Evolutionary conservation across 2,113 vertebrate genomes (phyloP).

Genomic region (Malurus cyaneus): DNA sequence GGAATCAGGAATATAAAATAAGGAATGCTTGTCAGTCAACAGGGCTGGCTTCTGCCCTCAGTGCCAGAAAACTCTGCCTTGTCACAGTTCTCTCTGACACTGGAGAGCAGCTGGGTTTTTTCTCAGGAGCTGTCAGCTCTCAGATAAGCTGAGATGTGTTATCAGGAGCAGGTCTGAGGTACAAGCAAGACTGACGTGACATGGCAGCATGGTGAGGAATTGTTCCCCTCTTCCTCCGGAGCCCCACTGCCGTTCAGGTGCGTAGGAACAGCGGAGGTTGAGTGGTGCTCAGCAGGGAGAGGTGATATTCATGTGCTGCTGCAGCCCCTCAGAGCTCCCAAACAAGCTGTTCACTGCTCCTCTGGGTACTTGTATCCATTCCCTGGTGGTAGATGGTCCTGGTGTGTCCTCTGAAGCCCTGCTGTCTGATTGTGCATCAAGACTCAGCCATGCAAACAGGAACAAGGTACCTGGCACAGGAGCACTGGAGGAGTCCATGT

Average conservation of each 20-base stretch:
- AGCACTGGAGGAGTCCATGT: background rate
- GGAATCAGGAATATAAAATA: background rate
- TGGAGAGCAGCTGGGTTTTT: background rate
- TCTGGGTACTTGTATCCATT: background rate
- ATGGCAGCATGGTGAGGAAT: background rate
- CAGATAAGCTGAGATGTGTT: background rate
- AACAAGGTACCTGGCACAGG: background rate
- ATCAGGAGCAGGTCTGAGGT: background rate
- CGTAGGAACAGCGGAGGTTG: rapidly evolving
- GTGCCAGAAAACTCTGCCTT: background rate
- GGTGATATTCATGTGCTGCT: rapidly evolving
- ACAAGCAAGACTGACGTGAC: background rate
- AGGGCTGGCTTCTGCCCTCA: background rate
- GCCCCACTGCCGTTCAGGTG: background rate
- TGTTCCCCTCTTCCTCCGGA: background rate
- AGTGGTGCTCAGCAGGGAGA: background rate
- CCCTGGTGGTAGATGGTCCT: background rate
- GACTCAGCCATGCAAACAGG: background rate
- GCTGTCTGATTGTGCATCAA: background rate
- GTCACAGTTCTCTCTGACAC: background rate
- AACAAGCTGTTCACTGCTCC: background rate
- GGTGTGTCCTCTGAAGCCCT: background rate
- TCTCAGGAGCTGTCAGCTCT: slow-evolving; percentile 13
- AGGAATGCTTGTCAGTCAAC: slow-evolving; percentile 3
- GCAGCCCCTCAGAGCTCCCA: background rate